Evolutionary conservation across 2,888 invertebrate species (phyloP).

Genomic region (Trichacis sp.): DNA sequence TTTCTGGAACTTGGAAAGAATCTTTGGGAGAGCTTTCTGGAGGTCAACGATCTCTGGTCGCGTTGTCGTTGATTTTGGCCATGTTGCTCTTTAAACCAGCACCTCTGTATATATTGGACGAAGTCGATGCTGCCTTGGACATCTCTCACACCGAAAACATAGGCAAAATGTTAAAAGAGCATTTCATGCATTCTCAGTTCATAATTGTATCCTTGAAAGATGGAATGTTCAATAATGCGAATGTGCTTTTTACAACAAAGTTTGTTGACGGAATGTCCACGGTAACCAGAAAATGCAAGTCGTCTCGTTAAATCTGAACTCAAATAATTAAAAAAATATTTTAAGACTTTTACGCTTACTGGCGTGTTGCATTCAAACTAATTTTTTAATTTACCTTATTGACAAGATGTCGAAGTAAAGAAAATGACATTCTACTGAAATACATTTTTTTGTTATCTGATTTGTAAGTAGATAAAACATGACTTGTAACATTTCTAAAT

Average conservation of each 20-base stretch:
- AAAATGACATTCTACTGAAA: too few species aligned
- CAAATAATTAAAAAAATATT: too few species aligned
- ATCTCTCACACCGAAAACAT: conserved; percentile 99
- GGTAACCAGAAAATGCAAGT: conserved; percentile 74
- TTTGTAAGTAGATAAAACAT: too few species aligned
- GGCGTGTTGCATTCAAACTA: too few species aligned
- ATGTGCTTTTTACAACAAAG: conserved; percentile 93
- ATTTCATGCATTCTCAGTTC: conserved; percentile 94
- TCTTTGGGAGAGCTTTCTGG: conserved; percentile 95
- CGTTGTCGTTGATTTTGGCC: conserved; percentile 94
- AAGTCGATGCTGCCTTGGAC: conserved; percentile 98
- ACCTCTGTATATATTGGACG: conserved; percentile 97
- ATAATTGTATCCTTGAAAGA: conserved; percentile 98
- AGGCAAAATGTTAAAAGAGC: conserved; percentile 91
- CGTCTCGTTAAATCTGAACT: conserved; percentile 6
- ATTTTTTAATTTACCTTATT: too few species aligned
- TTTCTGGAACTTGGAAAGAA: conserved; percentile 96
- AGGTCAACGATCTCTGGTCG: conserved; percentile 95
- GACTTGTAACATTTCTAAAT: too few species aligned
- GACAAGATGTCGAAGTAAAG: too few species aligned
- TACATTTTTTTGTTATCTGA: too few species aligned
- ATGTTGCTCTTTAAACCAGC: conserved; percentile 98
- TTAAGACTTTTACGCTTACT: too few species aligned
- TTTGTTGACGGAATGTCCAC: conserved; percentile 96
- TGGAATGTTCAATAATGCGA: conserved; percentile 99